Conservation (phyloP, 2,113 vertebrate genomes). For the Hiodon alosoides region DNA sequence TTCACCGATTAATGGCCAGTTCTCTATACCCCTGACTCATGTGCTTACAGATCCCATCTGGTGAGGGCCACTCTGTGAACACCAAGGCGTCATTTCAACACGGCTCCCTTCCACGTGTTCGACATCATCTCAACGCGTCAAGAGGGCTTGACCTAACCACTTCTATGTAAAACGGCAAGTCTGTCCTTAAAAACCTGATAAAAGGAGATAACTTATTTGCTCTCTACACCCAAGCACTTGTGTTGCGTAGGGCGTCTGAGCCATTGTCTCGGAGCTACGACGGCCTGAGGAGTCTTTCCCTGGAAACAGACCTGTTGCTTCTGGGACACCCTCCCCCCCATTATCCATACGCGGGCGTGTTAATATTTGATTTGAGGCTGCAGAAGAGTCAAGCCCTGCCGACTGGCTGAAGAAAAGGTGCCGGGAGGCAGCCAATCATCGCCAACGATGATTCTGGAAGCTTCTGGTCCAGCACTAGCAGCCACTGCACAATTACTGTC, state of each 20-base stretch:
- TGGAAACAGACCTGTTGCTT: background rate
- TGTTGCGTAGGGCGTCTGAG: too few relatives aligned
- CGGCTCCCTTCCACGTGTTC: background rate
- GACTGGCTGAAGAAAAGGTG: background rate
- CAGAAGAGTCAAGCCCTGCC: background rate
- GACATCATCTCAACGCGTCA: too few relatives aligned
- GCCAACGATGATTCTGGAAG: too few relatives aligned
- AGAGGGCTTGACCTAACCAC: background rate
- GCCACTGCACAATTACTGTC: background rate
- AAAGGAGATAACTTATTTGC: background rate
- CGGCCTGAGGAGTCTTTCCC: background rate
- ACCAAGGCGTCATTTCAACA: background rate
- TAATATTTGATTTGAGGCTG: background rate
- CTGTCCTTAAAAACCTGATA: slow-evolving; percentile 11
- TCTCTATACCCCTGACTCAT: background rate
- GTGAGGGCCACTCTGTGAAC: background rate
- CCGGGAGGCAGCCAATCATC: background rate
- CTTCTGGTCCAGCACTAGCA: too few relatives aligned
- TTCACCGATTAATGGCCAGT: background rate
- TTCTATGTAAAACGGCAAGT: slow-evolving; percentile 16
- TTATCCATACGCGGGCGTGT: background rate
- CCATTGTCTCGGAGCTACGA: background rate
- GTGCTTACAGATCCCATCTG: background rate
- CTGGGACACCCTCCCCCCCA: background rate
- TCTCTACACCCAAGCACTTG: background rate